Conservation (phyloP, 2,888 invertebrate species). For the Sphecodes monilicornis region DNA sequence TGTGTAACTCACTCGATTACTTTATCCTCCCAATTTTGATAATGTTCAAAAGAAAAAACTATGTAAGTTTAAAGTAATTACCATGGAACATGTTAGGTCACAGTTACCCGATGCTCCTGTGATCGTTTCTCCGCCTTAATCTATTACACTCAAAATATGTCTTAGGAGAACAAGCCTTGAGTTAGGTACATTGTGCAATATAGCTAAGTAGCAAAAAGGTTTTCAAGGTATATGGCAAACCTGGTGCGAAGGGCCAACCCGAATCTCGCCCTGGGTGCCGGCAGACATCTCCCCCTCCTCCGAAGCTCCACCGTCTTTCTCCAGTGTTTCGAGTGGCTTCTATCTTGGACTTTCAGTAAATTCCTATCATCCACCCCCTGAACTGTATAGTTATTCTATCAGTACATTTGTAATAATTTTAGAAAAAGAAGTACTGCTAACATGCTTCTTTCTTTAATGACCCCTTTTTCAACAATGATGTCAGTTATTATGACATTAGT, state of each 20-base stretch:
- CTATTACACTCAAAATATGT: conserved; percentile 50
- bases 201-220: conserved; percentile 80
- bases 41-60: conserved; percentile 12
- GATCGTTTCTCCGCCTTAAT: conserved; percentile 38
- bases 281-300: conserved; percentile 86
- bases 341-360: conserved; percentile 83
- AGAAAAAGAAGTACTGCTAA: conserved; percentile 63
- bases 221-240: conserved; percentile 84
- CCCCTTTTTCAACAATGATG: conserved; percentile 53
- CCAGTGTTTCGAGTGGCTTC: conserved; percentile 83
- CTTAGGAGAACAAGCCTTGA: conserved; percentile 76
- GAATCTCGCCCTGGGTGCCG: conserved; percentile 91
- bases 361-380: conserved; percentile 83
- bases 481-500: conserved; percentile 53
- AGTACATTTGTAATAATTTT: conserved; percentile 67
- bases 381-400: conserved; percentile 79
- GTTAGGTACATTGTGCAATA: conserved; percentile 80
- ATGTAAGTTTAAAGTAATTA: conserved; percentile 30
- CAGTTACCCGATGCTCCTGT: conserved; percentile 38
- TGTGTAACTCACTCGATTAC: conserved; percentile 10
- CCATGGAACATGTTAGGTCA: conserved; percentile 43
- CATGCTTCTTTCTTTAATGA: conserved; percentile 63
- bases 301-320: conserved; percentile 84
- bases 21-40: conserved; percentile 13
- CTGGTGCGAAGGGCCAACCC: conserved; percentile 92